phyloP scores from a whole-genome alignment of 1,140 invertebrate genomes.

The Lordiphosa stackelbergi region DNA sequence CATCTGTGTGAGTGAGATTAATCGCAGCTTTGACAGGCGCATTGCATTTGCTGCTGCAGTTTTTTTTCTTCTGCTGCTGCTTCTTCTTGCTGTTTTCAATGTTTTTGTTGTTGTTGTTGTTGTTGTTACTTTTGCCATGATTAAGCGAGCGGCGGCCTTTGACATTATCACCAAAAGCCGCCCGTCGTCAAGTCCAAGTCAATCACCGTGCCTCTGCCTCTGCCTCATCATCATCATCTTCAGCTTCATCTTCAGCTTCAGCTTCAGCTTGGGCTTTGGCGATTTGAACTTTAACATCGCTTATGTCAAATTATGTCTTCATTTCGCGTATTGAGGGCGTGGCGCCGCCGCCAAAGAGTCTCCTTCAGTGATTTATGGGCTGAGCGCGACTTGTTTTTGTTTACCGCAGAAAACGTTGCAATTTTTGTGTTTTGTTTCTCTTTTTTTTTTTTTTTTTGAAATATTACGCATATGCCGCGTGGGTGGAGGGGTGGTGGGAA shows the following conservation, averaged over 20 bases:
- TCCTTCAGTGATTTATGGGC: conserved; percentile 38
- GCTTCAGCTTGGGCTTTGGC: conserved; percentile 19
- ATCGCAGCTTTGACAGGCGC: conserved; percentile 70
- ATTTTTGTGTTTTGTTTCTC: conserved; percentile 42
- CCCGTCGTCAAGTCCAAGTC: conserved; percentile 50
- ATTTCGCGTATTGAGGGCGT: conserved; percentile 48
- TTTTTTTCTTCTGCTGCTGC: conserved; percentile 21
- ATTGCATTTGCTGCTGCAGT: conserved; percentile 61
- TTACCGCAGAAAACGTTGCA: conserved; percentile 57
- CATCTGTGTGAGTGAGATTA: conserved; percentile 64
- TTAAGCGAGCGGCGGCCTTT: conserved; percentile 48
- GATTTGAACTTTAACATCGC: conserved; percentile 68
- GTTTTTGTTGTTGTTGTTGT: conserved; percentile 15
- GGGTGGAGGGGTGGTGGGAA: background rate
- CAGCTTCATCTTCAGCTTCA: background rate
- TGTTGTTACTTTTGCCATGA: conserved; percentile 11
- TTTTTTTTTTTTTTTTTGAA: conserved; percentile 37
- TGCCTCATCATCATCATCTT: conserved; percentile 38
- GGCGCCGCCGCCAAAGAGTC: conserved; percentile 37
- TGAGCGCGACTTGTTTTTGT: conserved; percentile 53
- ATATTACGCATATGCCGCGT: conserved; percentile 63
- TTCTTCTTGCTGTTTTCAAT: conserved; percentile 17
- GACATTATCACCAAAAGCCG: conserved; percentile 69
- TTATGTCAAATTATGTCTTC: conserved; percentile 76
- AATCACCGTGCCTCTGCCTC: conserved; percentile 30